Base-by-base conservation (phyloP, 2,888 invertebrate species). In the Hydraecia micacea region DNA sequence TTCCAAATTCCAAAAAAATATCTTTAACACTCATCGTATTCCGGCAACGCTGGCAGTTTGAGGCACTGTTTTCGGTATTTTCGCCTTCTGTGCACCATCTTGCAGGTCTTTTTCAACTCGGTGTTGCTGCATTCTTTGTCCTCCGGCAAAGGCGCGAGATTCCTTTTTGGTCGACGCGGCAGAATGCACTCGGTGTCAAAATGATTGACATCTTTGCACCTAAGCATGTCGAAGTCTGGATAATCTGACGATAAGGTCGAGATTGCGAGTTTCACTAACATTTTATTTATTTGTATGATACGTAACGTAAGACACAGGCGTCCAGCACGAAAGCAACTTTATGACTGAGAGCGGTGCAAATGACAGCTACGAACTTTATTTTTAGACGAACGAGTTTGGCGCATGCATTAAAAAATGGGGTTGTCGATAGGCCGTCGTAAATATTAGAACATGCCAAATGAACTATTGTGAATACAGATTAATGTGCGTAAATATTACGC, bases 51-150 rank as follows among this genome's bases (percentile, higher is more conserved):
- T 75, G 96, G 96, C 42, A 96, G 87, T 62, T 93, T 91, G 0
- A 95, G 86, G 55, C 93, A 93, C 77, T 94, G 95, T 52, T 92
- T 93, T 77, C 96, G 91, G 83, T 94, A 92, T 83, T 95, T 95
- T 62, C 94, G 92, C 79, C 93, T 92, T 75, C 92, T 91, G 42
- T 92, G 91, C 52, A 93, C 91, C 77, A 91, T 86, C 79, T 93
- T 92, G 79, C 89, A 93, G 79, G 92, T 91, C 81, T 93, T 96
- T 78, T 93, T 94, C 75, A 95, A 85, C 70, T 96, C 96, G 0
- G 87, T 91, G 77, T 91, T 95, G 76, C 93, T 94, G 92, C 95
- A 95, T 83, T 96, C 96, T 81, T 95, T 95, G 85, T 96, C 96
- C 84, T 96, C 96, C 0, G 95, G 96, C 36, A 96, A 85, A 2